Conservation (phyloP, 1,140 invertebrate genomes). For the Brachionus angularis region DNA sequence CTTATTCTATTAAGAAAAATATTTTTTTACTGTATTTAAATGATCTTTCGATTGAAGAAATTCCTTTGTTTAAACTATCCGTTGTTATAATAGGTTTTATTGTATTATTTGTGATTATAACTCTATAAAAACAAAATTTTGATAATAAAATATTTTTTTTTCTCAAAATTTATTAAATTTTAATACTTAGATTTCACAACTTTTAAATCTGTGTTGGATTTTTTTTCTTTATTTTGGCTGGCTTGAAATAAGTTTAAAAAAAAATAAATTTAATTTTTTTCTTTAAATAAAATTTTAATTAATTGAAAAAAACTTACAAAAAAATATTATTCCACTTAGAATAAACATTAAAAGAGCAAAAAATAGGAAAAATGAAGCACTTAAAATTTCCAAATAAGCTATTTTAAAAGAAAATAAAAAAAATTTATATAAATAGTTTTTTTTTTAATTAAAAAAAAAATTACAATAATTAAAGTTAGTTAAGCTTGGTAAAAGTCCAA, state of each 20-base stretch:
- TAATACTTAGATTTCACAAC: not conserved
- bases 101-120: conserved; percentile 18
- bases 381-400: conserved; percentile 24
- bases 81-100: conserved; percentile 16
- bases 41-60: conserved; percentile 23
- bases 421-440: not conserved
- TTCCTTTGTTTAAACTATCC: conserved; percentile 14
- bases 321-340: conserved; percentile 14
- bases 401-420: not conserved
- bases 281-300: not conserved
- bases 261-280: too few species aligned
- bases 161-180: not conserved
- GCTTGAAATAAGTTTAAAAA: not conserved
- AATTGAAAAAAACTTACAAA: not conserved
- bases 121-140: too few species aligned
- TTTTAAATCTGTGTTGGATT: not conserved
- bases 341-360: conserved; percentile 21
- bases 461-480: conserved; percentile 22
- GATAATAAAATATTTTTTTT: not conserved
- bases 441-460: not conserved
- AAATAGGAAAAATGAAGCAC: not conserved
- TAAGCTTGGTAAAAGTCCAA: not conserved
- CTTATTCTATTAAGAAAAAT: too few species aligned
- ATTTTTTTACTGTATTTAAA: conserved; percentile 19
- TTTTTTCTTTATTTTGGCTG: not conserved